These are phyloP conservation scores for Diploscapter pachys DNA, from an alignment of 1,140 invertebrate genomes.

Conservation along the genomic window DNA sequence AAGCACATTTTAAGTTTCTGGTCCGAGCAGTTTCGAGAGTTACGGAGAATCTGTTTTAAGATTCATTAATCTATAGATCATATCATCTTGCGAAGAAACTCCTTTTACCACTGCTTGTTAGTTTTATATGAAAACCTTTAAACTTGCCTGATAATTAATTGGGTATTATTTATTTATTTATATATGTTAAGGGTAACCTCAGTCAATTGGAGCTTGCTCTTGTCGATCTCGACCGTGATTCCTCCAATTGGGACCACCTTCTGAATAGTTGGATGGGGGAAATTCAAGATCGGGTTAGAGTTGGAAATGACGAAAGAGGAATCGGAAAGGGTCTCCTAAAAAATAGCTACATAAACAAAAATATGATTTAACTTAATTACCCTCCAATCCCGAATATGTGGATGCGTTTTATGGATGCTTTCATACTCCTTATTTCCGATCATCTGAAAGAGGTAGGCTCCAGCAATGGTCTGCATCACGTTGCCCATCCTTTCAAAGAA, in stretches of 20 bases:
- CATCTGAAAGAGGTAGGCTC: slow-evolving; percentile 1
- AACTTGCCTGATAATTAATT: neutral
- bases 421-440: slow-evolving; percentile 5
- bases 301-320: slow-evolving; percentile 27
- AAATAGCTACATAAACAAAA: neutral
- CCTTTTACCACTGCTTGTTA: too few relatives aligned
- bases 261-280: slow-evolving; percentile 22
- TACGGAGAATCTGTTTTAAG: too few relatives aligned
- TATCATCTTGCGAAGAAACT: too few relatives aligned
- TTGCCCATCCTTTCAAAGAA: slow-evolving; percentile 10
- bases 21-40: too few relatives aligned
- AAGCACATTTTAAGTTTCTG: too few relatives aligned
- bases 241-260: slow-evolving; percentile 37
- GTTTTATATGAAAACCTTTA: too few relatives aligned
- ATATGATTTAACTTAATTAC: neutral
- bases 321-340: slow-evolving; percentile 21
- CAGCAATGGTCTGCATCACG: neutral
- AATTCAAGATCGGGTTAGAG: slow-evolving; percentile 28
- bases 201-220: slow-evolving; percentile 7
- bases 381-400: neutral
- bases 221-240: slow-evolving; percentile 26
- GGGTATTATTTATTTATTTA: neutral
- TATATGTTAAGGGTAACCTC: neutral
- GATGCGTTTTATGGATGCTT: neutral
- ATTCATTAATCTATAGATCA: too few relatives aligned